These are phyloP conservation scores for Drosophila rubida DNA, from an alignment of 2,888 invertebrate species.

Conservation along the genomic window DNA sequence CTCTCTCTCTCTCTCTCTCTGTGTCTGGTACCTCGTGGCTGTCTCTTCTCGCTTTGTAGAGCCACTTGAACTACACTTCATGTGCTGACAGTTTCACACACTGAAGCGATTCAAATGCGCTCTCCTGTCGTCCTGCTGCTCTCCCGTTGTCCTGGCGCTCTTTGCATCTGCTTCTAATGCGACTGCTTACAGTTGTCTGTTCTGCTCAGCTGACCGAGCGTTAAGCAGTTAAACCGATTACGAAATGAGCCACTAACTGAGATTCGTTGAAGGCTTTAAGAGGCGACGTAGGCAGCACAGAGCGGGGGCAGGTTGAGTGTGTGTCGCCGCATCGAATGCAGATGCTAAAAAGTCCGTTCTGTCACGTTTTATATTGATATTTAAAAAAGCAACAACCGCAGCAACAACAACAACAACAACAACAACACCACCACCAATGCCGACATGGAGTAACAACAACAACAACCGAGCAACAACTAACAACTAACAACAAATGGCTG, in stretches of 20 bases:
- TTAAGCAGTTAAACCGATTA: constrained; percentile 53
- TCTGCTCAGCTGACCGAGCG: constrained; percentile 20
- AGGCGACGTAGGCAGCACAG: too few relatives aligned
- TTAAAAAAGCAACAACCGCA: constrained; percentile 56
- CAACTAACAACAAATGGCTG: constrained; percentile 73
- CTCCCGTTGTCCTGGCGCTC: not conserved
- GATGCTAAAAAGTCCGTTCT: constrained; percentile 47
- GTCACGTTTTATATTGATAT: constrained; percentile 77
- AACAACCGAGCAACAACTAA: constrained; percentile 22
- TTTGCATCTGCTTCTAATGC: not conserved
- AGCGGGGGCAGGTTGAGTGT: not conserved
- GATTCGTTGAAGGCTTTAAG: constrained; percentile 37
- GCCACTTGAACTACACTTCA: too few relatives aligned
- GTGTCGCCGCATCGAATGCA: not conserved
- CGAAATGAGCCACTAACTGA: constrained; percentile 20
- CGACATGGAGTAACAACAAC: constrained; percentile 28
- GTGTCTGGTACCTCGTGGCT: too few relatives aligned
- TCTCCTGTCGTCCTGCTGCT: not conserved
- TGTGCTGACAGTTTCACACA: not conserved
- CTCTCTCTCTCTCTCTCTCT: too few relatives aligned
- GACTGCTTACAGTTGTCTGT: constrained; percentile 39
- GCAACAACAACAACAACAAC: constrained; percentile 11
- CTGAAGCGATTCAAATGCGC: not conserved
- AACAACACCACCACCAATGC: constrained; percentile 17
- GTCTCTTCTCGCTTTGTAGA: too few relatives aligned